These are phyloP conservation scores for Brenthis hecate DNA, from an alignment of 2,888 invertebrate genomes.

Conservation along the genomic window DNA sequence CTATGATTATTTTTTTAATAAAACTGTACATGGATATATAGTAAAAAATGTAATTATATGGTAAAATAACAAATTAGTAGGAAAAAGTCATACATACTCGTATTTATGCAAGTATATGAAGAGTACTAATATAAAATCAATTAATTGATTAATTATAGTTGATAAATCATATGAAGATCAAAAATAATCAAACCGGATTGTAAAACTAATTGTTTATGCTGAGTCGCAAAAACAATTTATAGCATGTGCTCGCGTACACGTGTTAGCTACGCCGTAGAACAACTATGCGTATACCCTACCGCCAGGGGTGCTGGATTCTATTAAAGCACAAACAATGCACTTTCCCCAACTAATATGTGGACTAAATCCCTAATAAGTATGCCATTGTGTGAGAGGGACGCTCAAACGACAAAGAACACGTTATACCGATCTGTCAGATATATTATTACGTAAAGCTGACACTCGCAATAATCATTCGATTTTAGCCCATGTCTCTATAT, in stretches of 20 bases:
- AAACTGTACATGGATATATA: too few species aligned
- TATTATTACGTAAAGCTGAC: slow-evolving; percentile 43
- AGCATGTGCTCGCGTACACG: slow-evolving; percentile 56
- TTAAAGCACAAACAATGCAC: slow-evolving; percentile 81
- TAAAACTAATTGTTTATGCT: slow-evolving; percentile 22
- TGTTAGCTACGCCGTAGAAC: slow-evolving; percentile 49
- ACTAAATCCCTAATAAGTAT: slow-evolving; percentile 83
- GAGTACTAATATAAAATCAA: neutral
- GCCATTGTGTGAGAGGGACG: slow-evolving; percentile 82
- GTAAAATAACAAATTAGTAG: too few species aligned
- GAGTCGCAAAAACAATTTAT: slow-evolving; percentile 49
- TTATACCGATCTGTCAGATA: slow-evolving; percentile 74
- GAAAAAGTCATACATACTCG: too few species aligned
- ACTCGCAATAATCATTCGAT: slow-evolving; percentile 35
- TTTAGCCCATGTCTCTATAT: slow-evolving; percentile 31
- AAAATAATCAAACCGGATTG: slow-evolving; percentile 8
- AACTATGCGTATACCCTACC: slow-evolving; percentile 63
- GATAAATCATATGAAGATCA: neutral
- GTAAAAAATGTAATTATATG: too few species aligned
- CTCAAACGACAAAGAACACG: slow-evolving; percentile 80
- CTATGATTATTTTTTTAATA: too few species aligned
- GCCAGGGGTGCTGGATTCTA: slow-evolving; percentile 78
- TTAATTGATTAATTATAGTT: neutral
- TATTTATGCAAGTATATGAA: too few species aligned
- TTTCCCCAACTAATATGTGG: slow-evolving; percentile 82